phyloP scores from a whole-genome alignment of 92 coral and sea anemone species.

The Siderastrea radians region DNA sequence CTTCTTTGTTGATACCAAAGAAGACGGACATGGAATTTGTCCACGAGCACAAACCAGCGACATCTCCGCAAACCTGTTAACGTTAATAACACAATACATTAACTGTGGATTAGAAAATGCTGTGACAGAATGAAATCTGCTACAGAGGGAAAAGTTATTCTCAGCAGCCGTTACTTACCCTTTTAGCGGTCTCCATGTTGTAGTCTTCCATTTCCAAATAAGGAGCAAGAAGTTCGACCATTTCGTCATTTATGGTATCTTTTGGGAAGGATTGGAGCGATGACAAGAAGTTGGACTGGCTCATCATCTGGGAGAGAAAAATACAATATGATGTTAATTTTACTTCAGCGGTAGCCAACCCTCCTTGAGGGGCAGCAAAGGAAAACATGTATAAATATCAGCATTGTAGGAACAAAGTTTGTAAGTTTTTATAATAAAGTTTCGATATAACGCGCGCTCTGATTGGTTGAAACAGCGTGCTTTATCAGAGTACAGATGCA shows the following conservation, averaged over 20 bases:
- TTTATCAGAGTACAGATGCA: no score
- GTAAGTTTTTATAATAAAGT: no score
- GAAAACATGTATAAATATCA: no score
- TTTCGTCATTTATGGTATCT: constrained; percentile 95
- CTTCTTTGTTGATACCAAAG: constrained; percentile 98
- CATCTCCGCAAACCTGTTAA: constrained; percentile 96
- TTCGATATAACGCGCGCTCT: no score
- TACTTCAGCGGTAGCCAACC: background rate
- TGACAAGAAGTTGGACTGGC: constrained; percentile 86
- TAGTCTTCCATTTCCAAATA: constrained; percentile 92
- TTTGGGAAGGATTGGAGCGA: constrained; percentile 87
- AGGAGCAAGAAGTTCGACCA: constrained; percentile 94
- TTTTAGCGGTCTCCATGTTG: constrained; percentile 94
- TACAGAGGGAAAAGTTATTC: background rate
- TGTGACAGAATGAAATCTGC: background rate
- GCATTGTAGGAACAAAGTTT: no score
- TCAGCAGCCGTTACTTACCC: constrained; percentile 60
- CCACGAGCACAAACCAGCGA: constrained; percentile 99
- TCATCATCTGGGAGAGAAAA: constrained; percentile 82
- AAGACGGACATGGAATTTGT: constrained; percentile 94
- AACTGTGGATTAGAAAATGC: background rate
- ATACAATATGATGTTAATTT: background rate
- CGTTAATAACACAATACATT: background rate
- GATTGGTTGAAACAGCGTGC: no score
- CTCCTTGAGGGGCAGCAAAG: background rate